Evolutionary conservation across 2,797 vertebrate genomes (phyloP), one percentile per base, ranked within the genome.

Genomic region (Gobio occitaniae): DNA sequence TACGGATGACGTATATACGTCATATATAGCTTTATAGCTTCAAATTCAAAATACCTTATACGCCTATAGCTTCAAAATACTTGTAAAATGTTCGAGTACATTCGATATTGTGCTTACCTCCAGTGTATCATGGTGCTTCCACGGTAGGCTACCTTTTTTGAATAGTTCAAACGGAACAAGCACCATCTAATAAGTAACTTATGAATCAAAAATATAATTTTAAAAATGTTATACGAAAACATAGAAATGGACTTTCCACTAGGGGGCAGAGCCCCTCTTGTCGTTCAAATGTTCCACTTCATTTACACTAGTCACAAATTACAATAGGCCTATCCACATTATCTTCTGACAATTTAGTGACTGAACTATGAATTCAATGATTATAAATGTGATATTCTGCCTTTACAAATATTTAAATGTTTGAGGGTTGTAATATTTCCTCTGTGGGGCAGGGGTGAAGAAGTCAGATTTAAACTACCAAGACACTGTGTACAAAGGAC

Each of bases 401-500:
- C 12, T 47, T 78, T 41, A 59, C n/a, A 84, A 47, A 69, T 69
- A 56, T 78, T 78, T 69, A 77, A 6, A 69, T 75, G 71, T 54
- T 75, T 50, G 69, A 72, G 19, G 59, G 19, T 32, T 50, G 47
- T 54, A 21, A 76, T 77, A 70, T n/a, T 59, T 84, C 82, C 63
- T 78, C 50, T 59, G 25, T 69, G 17, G 38, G n/a, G 2, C 16
- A 47, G 48, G 74, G 38, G 54, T 48, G 16, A 74, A 61, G 16
- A 74, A 48, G 70, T 63, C 71, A 63, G 54, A 38, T 50, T 63
- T 50, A 17, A 82, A 50, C 29, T 44, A 38, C 5, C 63, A 44
- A 78, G 25, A 78, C 12, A 59, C 25, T 78, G 48, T 68, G 82
- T 69, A 76, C 63, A 84, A 84, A 63, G 47, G 63, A 25, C 82